A percentile compares a stretch with the other conserved stretches of the same genome.
These are phyloP conservation scores for Drosophila mayri DNA, from an alignment of 1,140 invertebrate species.

Conservation along the genomic window DNA sequence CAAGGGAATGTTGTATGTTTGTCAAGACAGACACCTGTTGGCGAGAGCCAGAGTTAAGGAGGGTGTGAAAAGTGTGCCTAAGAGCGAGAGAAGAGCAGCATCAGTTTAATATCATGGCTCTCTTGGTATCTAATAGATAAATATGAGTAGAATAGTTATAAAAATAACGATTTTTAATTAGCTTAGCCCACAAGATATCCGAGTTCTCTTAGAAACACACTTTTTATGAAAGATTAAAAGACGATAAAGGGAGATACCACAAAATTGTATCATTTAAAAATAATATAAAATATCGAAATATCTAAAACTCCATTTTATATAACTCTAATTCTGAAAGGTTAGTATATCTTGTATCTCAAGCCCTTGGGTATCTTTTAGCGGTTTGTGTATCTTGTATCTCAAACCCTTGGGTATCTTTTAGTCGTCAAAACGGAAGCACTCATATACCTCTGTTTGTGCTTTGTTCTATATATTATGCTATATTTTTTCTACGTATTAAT, in stretches of 20 bases:
- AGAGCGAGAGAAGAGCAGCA: not conserved
- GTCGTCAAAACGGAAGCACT: constrained; percentile 18
- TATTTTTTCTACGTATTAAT: constrained; percentile 46
- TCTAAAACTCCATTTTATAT: too few relatives aligned
- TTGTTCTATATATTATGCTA: constrained; percentile 34
- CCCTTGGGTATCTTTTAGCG: too few relatives aligned
- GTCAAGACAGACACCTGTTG: constrained; percentile 33
- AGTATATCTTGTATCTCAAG: too few relatives aligned
- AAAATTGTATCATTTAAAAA: not conserved
- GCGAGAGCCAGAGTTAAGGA: constrained; percentile 5
- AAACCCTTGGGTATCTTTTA: constrained; percentile 28
- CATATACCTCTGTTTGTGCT: constrained; percentile 40
- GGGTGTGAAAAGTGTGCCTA: constrained; percentile 34
- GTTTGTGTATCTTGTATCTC: not conserved
- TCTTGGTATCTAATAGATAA: constrained; percentile 9
- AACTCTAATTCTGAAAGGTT: too few relatives aligned
- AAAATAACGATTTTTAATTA: not conserved
- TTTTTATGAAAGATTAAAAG: not conserved
- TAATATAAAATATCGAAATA: not conserved
- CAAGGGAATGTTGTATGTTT: constrained; percentile 31
- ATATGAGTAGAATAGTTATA: not conserved
- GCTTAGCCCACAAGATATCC: constrained; percentile 2
- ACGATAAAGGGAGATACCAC: not conserved
- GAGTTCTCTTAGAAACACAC: constrained; percentile 24
- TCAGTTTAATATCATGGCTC: constrained; percentile 2